Percentiles rank a stretch among this genome's conserved stretches.
Conservation (phyloP, 1,140 invertebrate species). For the Dreissena rostriformis region DNA sequence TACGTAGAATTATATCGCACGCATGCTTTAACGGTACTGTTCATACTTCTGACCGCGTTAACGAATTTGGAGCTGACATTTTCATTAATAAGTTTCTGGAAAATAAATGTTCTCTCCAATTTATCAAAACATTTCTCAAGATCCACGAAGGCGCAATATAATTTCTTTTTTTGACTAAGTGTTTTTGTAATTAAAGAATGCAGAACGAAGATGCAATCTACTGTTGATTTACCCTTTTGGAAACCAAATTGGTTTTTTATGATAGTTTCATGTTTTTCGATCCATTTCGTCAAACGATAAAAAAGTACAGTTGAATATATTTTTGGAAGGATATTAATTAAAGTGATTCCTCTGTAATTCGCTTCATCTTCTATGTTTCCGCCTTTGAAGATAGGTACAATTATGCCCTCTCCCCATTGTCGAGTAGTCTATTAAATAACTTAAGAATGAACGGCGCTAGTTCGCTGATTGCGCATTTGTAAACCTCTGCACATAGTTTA, state of each 20-base stretch:
- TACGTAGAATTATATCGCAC: constrained; percentile 12
- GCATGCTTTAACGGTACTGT: neutral
- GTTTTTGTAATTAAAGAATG: constrained; percentile 27
- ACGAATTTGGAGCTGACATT: too few species aligned
- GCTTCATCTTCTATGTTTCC: constrained; percentile 3
- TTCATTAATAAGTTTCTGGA: neutral
- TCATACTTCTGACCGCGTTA: neutral
- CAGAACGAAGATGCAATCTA: constrained; percentile 23
- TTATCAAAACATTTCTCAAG: constrained; percentile 37
- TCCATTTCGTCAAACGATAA: constrained; percentile 25
- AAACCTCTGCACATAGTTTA: neutral
- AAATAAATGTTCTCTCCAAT: constrained; percentile 26
- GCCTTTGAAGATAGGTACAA: constrained; percentile 13
- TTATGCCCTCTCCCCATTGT: constrained; percentile 25
- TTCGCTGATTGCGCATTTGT: neutral
- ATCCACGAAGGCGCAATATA: constrained; percentile 21
- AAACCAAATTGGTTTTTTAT: neutral
- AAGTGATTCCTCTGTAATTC: constrained; percentile 27
- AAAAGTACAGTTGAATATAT: constrained; percentile 20
- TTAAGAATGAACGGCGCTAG: constrained; percentile 1
- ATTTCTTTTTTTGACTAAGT: constrained; percentile 9
- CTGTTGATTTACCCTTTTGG: constrained; percentile 3
- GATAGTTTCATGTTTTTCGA: constrained; percentile 12
- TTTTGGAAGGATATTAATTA: constrained; percentile 1
- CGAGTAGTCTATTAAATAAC: constrained; percentile 12